A percentile compares a stretch with the other conserved stretches of the same genome.
Conservation (phyloP, 1,140 invertebrate species). For the Heliconius eleuchia region DNA sequence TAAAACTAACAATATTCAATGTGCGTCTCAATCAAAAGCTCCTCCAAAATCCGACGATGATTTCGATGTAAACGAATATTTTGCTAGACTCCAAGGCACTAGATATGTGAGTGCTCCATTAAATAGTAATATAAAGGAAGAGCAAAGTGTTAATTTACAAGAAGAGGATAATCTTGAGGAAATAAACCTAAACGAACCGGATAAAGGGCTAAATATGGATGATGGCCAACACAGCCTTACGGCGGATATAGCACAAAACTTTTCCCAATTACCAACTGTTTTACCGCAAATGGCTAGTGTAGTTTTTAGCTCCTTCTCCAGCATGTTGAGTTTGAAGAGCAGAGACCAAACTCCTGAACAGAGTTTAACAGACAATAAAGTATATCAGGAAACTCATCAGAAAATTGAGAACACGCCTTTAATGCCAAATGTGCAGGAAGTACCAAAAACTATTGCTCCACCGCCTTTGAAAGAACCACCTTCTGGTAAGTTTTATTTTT, state of each 20-base stretch:
- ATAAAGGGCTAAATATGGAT: constrained; percentile 46
- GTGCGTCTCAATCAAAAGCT: constrained; percentile 48
- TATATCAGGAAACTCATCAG: constrained; percentile 27
- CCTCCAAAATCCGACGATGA: constrained; percentile 66
- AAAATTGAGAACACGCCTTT: constrained; percentile 17
- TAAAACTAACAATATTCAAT: constrained; percentile 32
- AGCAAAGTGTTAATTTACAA: constrained; percentile 52
- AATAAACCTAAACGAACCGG: constrained; percentile 71
- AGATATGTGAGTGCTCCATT: constrained; percentile 69
- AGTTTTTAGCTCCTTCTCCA: constrained; percentile 83
- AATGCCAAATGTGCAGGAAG: constrained; percentile 41
- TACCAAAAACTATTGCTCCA: constrained; percentile 49
- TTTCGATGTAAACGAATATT: constrained; percentile 78
- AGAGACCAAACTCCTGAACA: constrained; percentile 60
- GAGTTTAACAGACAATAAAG: constrained; percentile 26
- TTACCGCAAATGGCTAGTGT: constrained; percentile 82
- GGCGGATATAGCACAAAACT: constrained; percentile 81
- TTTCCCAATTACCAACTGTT: constrained; percentile 80
- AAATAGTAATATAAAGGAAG: constrained; percentile 54
- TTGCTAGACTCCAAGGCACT: constrained; percentile 73
- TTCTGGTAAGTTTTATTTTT: constrained; percentile 51
- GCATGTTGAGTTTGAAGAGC: constrained; percentile 71
- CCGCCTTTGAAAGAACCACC: constrained; percentile 58
- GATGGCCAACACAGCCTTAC: constrained; percentile 77
- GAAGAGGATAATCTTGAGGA: constrained; percentile 71